Base-by-base conservation (phyloP, 2,113 vertebrate genomes). In the Rhadina sibilatrix region DNA sequence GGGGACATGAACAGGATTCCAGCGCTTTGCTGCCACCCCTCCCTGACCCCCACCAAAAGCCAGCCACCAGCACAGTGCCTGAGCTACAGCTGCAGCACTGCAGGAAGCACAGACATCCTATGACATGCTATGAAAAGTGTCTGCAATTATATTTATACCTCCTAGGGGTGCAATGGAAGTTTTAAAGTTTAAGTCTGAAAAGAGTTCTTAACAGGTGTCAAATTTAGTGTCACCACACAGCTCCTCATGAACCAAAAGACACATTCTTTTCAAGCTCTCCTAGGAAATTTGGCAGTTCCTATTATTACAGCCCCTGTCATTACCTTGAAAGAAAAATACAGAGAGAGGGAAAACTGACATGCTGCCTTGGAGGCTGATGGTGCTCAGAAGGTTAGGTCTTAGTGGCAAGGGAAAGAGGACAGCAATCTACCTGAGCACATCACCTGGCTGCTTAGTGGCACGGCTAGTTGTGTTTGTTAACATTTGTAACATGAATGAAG, bases 111-210 rank as follows among this genome's bases (percentile, higher is more conserved):
- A 90, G 75, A 66, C 27, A 74, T 59, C 56, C 79, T 68, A 30
- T 27, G 38, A 84, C 83, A 77, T 28, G 54, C 54, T 53, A 57
- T 66, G 37, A 79, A 84, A 91, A 79, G 60, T 3, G 1, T 24
- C 20, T 66, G 28, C 60, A 83, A 79, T 91, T 93, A 50, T 54
- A 94, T 91, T 93, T 92, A 69, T 90, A 78, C 65, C 60, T 91
- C 74, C 69, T 71, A 69, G 82, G 60, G 65, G 76, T 42, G 21
- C 81, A 86, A 35, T 72, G 50, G 64, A 94, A 59, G 47, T 94
- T 93, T 71, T 81, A 87, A 94, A 79, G 53, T 86, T 91, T 52
- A 38, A 25, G 37, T 75, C 35, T 91, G 70, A 88, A 89, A 94
- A 95, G 82, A n/a, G 25, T 46, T 53, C 72, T 84, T 88, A 82